Evolutionary conservation across 2,797 vertebrate species (phyloP), one percentile per base, ranked within the genome.

Genomic region (Propithecus perrieri): DNA sequence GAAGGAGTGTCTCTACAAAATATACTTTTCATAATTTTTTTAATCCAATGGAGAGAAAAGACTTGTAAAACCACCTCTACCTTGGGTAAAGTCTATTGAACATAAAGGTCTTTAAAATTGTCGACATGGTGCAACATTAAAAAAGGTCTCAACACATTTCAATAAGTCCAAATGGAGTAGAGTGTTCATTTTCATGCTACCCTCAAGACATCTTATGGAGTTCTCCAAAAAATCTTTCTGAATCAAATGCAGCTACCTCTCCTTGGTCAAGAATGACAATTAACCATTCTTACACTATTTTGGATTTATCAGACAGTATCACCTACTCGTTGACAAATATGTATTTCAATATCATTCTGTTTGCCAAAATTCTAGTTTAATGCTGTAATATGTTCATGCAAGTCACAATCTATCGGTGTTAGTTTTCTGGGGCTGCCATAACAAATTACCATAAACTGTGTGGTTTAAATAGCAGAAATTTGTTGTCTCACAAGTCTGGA

Each of bases 221-320:
- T 28, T 43, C n/a, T 46, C 10, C 5, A 57, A 30, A 10, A 95
- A 81, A 87, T n/a, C 10, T 46, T 28, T 96, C 55, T 63, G 4
- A 67, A 24, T 55, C 74, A 94, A 69, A 76, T 80, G 74, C 11
- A 91, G 24, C 55, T 18, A 38, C 22, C 12, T 78, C 10, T 50
- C 26, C 7, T 89, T 96, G 14, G 12, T 63, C 24, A 79, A 89
- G 46, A 65, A 41, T 92, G 30, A 88, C 24, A 57, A 80, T 6
- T 7, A 55, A 6, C 4, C 22, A 22, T 71, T 41, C 33, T 33
- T 20, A 14, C 8, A 20, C 50, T 71, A 61, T 28, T 33, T 93
- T 57, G 63, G 9, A 1, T 76, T 94, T 93, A 22, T 85, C 28
- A 67, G 84, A 67, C 67, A 4, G 0, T 53, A 26, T 24, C 46